phyloP scores from a whole-genome alignment of 1,140 invertebrate species.

The Centruroides sculpturatus region DNA sequence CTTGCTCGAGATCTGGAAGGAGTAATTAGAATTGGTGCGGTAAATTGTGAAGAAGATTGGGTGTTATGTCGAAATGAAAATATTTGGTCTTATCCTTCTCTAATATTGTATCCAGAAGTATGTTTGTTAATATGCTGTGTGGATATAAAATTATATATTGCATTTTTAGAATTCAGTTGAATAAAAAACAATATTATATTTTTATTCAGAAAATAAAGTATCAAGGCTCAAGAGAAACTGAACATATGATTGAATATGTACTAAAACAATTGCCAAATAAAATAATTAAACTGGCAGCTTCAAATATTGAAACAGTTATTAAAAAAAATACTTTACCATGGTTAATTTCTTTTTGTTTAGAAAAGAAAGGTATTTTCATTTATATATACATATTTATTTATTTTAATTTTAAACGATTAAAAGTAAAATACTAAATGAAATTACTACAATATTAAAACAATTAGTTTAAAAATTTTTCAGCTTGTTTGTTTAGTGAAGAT shows the following conservation, averaged over 20 bases:
- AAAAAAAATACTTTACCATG: slow-evolving; percentile 24
- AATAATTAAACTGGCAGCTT: slow-evolving; percentile 23
- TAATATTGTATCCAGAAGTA: slow-evolving; percentile 42
- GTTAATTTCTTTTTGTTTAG: slow-evolving; percentile 34
- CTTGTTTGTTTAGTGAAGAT: slow-evolving; percentile 7
- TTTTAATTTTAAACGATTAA: too few species aligned
- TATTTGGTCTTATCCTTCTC: slow-evolving; percentile 51
- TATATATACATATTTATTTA: too few species aligned
- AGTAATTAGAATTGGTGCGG: slow-evolving; percentile 54
- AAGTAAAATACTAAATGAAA: too few species aligned
- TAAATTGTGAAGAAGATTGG: slow-evolving; percentile 66
- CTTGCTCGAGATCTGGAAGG: slow-evolving; percentile 55
- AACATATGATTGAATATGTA: slow-evolving; percentile 30
- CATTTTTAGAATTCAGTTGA: background rate
- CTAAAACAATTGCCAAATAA: slow-evolving; percentile 26
- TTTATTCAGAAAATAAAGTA: slow-evolving; percentile 27
- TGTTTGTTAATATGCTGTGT: slow-evolving; percentile 3
- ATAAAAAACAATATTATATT: slow-evolving; percentile 21
- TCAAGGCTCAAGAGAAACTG: slow-evolving; percentile 26
- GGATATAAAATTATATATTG: background rate
- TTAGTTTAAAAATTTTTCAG: slow-evolving; percentile 1
- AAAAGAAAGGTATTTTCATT: slow-evolving; percentile 25
- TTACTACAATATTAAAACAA: background rate
- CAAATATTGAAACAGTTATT: slow-evolving; percentile 21
- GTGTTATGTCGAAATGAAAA: slow-evolving; percentile 47